phyloP scores from a whole-genome alignment of 1,140 invertebrate species.

The Sycophaga agraensis region DNA sequence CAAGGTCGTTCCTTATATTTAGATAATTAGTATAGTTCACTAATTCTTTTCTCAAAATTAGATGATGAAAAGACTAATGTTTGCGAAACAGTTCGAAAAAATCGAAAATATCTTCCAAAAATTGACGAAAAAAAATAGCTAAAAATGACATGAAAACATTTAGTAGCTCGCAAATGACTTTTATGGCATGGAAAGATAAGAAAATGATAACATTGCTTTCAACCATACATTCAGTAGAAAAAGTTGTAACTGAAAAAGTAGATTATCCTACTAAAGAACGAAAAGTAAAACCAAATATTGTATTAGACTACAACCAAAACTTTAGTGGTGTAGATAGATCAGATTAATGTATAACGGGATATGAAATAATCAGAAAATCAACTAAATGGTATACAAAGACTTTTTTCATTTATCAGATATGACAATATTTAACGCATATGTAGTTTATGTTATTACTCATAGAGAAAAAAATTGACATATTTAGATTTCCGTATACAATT shows the following conservation, averaged over 20 bases:
- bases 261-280: not conserved
- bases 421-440: not conserved
- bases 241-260: not conserved
- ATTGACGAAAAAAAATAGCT: conserved; percentile 8
- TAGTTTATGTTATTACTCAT: not conserved
- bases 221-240: not conserved
- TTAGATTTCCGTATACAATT: not conserved
- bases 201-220: not conserved
- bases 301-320: conserved; percentile 9
- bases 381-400: conserved; percentile 3
- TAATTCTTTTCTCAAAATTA: not conserved
- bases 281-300: conserved; percentile 9
- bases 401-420: not conserved
- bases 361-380: not conserved
- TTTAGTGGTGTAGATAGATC: conserved; percentile 9
- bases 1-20: not conserved
- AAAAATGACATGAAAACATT: conserved; percentile 8
- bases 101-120: conserved; percentile 7
- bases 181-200: conserved; percentile 9
- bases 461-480: not conserved
- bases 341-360: not conserved
- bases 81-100: conserved; percentile 1
- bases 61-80: too few relatives aligned
- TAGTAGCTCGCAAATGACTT: not conserved
- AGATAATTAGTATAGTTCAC: conserved; percentile 6